These are phyloP conservation scores for Drosophila multiciliata DNA, from an alignment of 2,888 invertebrate genomes.

Conservation along the genomic window DNA sequence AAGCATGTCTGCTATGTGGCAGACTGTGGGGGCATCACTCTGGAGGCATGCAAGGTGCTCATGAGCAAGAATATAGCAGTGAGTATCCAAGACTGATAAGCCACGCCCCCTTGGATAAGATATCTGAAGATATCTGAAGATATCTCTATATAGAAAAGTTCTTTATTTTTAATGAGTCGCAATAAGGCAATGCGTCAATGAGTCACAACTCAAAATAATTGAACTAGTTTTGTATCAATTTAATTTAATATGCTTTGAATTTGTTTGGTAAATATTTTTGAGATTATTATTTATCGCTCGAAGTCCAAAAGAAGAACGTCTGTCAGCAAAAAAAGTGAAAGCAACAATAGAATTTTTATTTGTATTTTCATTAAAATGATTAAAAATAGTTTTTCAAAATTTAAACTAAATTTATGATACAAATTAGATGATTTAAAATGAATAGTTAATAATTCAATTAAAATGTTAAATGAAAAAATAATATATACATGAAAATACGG, in stretches of 20 bases:
- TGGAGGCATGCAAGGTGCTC: slow-evolving; percentile 77
- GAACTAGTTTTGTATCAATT: neutral
- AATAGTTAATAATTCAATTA: neutral
- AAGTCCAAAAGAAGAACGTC: neutral
- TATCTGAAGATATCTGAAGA: neutral
- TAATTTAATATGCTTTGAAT: neutral
- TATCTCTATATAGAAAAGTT: neutral
- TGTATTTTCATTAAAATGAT: neutral
- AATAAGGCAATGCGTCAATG: neutral
- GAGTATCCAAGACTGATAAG: slow-evolving; percentile 34
- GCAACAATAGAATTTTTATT: neutral
- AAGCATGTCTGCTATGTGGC: slow-evolving; percentile 81
- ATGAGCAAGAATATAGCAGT: slow-evolving; percentile 76
- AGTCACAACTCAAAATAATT: neutral
- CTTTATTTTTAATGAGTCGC: neutral
- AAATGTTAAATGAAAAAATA: neutral
- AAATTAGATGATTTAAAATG: neutral
- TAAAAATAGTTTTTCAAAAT: neutral
- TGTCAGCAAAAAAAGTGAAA: accelerated
- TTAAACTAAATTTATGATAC: neutral
- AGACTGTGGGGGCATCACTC: slow-evolving; percentile 80
- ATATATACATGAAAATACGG: neutral
- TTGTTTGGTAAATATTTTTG: neutral
- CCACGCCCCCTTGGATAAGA: neutral
- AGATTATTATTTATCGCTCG: neutral